These are phyloP conservation scores for Elachura formosa DNA, from an alignment of 2,113 vertebrate genomes.

Conservation along the genomic window DNA sequence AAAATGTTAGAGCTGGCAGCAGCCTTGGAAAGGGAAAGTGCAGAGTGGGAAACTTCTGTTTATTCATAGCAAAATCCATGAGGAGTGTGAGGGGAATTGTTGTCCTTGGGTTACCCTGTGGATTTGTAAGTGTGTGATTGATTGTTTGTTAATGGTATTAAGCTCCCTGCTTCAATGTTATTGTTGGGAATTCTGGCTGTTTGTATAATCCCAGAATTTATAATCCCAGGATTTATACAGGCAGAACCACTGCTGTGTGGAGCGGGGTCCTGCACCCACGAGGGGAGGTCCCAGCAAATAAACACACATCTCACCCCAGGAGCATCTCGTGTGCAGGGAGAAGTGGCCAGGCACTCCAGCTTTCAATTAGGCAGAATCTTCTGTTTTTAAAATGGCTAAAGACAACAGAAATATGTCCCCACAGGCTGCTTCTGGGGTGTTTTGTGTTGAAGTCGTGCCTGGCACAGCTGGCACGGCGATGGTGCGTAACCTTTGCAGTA, in stretches of 20 bases:
- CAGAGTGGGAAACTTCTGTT: background rate
- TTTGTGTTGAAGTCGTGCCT: background rate
- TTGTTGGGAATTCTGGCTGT: background rate
- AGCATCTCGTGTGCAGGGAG: fast-evolving
- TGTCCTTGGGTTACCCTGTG: background rate
- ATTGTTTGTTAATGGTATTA: background rate
- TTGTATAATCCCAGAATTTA: background rate
- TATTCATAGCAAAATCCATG: background rate
- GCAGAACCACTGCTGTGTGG: background rate
- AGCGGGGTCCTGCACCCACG: background rate
- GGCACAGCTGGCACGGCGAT: background rate
- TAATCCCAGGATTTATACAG: background rate
- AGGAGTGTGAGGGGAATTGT: background rate
- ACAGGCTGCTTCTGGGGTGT: background rate
- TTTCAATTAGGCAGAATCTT: background rate
- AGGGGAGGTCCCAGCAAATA: background rate
- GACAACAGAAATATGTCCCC: background rate
- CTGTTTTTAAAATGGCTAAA: background rate
- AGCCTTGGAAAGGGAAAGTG: background rate
- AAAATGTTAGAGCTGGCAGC: background rate
- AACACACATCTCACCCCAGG: background rate
- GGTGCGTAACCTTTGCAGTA: background rate
- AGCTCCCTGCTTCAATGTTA: background rate
- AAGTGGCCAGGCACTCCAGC: background rate
- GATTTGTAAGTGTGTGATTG: background rate